These are phyloP conservation scores for Lagenorhynchus albirostris DNA, from an alignment of 2,113 vertebrate genomes.

Conservation along the genomic window DNA sequence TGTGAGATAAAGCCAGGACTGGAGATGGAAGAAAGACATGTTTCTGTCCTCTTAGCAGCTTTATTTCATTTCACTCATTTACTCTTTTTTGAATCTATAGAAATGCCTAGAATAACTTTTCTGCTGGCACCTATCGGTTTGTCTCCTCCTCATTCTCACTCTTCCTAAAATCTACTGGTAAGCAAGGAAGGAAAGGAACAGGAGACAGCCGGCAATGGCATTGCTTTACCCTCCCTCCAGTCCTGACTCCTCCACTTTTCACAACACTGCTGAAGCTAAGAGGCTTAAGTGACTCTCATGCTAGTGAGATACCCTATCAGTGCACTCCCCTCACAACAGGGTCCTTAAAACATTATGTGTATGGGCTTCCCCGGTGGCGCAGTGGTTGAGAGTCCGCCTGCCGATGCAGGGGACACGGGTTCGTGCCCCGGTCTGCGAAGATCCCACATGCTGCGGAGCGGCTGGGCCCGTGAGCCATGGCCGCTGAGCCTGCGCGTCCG, in stretches of 20 bases:
- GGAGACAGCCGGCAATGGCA: background rate
- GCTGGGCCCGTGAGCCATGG: too few relatives aligned
- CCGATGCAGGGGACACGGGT: too few relatives aligned
- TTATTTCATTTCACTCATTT: background rate
- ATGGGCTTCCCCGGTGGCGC: too few relatives aligned
- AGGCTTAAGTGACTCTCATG: background rate
- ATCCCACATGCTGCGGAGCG: too few relatives aligned
- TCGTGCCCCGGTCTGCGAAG: rapidly evolving
- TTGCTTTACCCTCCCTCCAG: background rate
- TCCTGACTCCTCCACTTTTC: background rate
- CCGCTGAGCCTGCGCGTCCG: too few relatives aligned
- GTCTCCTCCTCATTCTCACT: background rate
- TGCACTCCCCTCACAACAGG: too few relatives aligned
- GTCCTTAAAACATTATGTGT: background rate
- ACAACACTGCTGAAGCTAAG: background rate
- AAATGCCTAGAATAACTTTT: background rate
- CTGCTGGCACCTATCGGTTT: background rate
- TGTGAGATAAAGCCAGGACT: background rate
- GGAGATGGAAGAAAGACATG: background rate
- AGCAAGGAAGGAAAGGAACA: background rate
- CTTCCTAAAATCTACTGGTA: background rate
- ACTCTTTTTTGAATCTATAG: background rate
- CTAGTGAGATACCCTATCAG: background rate
- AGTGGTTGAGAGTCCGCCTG: too few relatives aligned
- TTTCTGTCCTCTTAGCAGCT: background rate